Base-by-base conservation (phyloP, 2,888 invertebrate species). In the Erebia palarica region DNA sequence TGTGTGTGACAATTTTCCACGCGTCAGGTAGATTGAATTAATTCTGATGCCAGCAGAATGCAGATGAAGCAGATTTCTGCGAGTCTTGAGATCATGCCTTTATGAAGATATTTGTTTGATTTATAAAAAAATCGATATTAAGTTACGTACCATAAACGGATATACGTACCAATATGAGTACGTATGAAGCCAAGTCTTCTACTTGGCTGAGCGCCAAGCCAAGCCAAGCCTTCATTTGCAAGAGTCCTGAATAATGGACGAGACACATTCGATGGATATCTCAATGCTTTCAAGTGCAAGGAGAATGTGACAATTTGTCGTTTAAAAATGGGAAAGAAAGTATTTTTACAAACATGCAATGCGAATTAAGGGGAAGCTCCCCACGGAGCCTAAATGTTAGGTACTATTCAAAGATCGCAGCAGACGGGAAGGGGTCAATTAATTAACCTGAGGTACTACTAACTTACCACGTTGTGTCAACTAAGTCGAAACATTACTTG, bases 191-290 rank as follows among this genome's bases (percentile, higher is more conserved):
- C 71, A 75, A 72, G 67, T 75, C 68, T 64, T 61, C 59, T 58
- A 68, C 65, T 76, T 76, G 76, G 76, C 65, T 51, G 63, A 42
- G 55, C 53, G 75, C 76, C 76, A 76, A 76, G 65, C 76, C 75
- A 75, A 76, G 67, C 71, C 64, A 65, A 55, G 65, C 65, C 66
- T 44, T 66, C 66, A 57, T 21, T 47, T 71, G 72, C 72, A 68
- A 74, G 68, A 72, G 69, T 76, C 57, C 71, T 76, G 73, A 75
- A 76, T 76, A 75, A 76, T 76, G 76, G 64, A 75, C 71, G 76
- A 75, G 68, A 47, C 73, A 69, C 60, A 70, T 16, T 70, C 68
- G 72, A 75, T 75, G 70, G 76, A 73, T 73, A 76, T 75, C 75
- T 75, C 72, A 76, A 73, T 72, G 72, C 68, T 51, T 64, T 60